A percentile compares a stretch with the other conserved stretches of the same genome.
Conservation (phyloP, 2,797 vertebrate genomes). For the Cygnus olor region DNA sequence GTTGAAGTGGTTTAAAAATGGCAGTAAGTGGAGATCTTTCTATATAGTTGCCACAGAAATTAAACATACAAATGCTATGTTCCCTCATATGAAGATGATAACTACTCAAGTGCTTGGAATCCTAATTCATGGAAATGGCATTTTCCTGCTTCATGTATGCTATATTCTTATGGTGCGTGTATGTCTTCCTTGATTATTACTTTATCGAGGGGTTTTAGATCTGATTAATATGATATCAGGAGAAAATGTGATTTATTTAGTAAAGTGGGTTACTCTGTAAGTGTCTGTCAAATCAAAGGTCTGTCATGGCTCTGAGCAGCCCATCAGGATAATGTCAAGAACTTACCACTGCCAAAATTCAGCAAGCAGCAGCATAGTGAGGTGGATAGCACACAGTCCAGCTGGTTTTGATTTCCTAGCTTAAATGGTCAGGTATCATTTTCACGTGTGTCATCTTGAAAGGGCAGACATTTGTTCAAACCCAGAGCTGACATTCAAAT, state of each 20-base stretch:
- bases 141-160: accelerated
- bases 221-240: neutral
- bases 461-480: neutral
- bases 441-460: neutral
- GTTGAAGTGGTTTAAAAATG: slow-evolving; percentile 3
- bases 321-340: neutral
- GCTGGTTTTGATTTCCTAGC: neutral
- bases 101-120: neutral
- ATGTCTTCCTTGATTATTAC: neutral
- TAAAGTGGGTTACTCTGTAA: neutral
- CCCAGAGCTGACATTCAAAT: neutral
- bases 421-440: neutral
- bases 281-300: neutral
- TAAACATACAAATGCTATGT: neutral
- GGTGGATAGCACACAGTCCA: neutral
- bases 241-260: neutral
- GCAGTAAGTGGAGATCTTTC: neutral
- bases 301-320: neutral
- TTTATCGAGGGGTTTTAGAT: neutral
- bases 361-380: neutral
- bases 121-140: neutral
- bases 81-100: neutral
- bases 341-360: neutral
- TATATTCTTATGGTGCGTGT: accelerated
- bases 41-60: neutral